Percentiles rank a stretch among this genome's conserved stretches.
Evolutionary conservation across 2,113 vertebrate genomes (phyloP).

Genomic region (Cyprinodon tularosa): DNA sequence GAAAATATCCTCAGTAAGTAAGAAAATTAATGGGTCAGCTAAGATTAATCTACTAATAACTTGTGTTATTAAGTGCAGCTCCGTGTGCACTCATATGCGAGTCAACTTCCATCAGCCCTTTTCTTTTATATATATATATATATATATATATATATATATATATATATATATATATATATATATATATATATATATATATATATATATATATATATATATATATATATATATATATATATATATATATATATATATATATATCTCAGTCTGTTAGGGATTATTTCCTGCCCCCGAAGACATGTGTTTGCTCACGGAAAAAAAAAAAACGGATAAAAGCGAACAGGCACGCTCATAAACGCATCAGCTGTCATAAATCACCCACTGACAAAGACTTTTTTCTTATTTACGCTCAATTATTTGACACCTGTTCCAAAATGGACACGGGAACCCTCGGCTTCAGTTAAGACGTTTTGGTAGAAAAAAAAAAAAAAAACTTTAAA

Average conservation of each 20-base stretch:
- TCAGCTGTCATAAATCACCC: conserved; percentile 71
- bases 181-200: too few species aligned
- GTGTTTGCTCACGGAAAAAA: conserved; percentile 63
- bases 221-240: too few species aligned
- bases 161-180: too few species aligned
- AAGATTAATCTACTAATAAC: conserved; percentile 45
- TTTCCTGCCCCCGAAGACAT: conserved; percentile 70
- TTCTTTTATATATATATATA: not conserved
- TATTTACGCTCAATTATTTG: conserved; percentile 72
- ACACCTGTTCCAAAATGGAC: conserved; percentile 70
- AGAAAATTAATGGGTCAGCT: conserved; percentile 57
- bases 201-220: too few species aligned
- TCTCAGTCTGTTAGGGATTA: conserved; percentile 71
- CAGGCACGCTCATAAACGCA: conserved; percentile 68
- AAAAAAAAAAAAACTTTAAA: not conserved
- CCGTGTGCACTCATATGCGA: conserved; percentile 55
- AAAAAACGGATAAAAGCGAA: conserved; percentile 61
- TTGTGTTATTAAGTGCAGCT: conserved; percentile 34
- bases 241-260: too few species aligned
- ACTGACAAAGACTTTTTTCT: conserved; percentile 61
- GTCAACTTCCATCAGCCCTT: conserved; percentile 59
- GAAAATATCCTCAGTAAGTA: conserved; percentile 41
- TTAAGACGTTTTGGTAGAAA: conserved; percentile 14
- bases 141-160: too few species aligned
- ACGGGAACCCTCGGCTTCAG: conserved; percentile 23